phyloP scores from a whole-genome alignment of 2,888 invertebrate genomes.

The Rutpela maculata region DNA sequence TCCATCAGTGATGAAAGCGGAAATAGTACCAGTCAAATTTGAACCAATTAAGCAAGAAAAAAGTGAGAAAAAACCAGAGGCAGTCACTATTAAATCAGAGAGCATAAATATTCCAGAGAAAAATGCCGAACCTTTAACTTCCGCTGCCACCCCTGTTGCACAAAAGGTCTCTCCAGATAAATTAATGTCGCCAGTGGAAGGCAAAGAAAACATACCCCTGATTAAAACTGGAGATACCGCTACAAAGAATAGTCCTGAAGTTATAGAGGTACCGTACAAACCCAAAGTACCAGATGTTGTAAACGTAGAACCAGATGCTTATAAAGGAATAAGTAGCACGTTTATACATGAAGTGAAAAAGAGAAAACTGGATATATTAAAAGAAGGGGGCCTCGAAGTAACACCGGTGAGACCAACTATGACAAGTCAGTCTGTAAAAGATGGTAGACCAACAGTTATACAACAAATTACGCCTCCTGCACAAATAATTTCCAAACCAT shows the following conservation, averaged over 20 bases:
- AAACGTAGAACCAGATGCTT: slow-evolving; percentile 73
- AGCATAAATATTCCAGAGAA: slow-evolving; percentile 54
- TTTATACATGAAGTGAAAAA: slow-evolving; percentile 76
- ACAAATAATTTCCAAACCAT: slow-evolving; percentile 51
- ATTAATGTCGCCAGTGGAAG: slow-evolving; percentile 73
- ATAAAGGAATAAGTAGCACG: slow-evolving; percentile 48
- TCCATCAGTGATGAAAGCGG: slow-evolving; percentile 34
- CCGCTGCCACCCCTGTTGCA: slow-evolving; percentile 72
- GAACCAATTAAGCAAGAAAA: slow-evolving; percentile 49
- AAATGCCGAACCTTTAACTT: slow-evolving; percentile 69
- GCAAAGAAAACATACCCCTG: slow-evolving; percentile 77
- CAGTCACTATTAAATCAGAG: slow-evolving; percentile 73
- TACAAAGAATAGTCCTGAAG: slow-evolving; percentile 50
- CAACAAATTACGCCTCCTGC: slow-evolving; percentile 59
- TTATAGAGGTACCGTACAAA: slow-evolving; percentile 74
- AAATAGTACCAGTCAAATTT: slow-evolving; percentile 43
- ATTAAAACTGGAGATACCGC: slow-evolving; percentile 65
- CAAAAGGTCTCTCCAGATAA: slow-evolving; percentile 72
- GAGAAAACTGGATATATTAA: slow-evolving; percentile 84
- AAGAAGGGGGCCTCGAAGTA: slow-evolving; percentile 85
- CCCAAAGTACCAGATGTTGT: slow-evolving; percentile 80
- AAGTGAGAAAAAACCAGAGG: slow-evolving; percentile 54
- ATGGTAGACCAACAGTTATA: slow-evolving; percentile 69
- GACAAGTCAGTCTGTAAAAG: slow-evolving; percentile 57
- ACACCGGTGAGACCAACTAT: slow-evolving; percentile 77